Base-by-base conservation (phyloP, 2,888 invertebrate genomes). In the Cistogaster globosa region DNA sequence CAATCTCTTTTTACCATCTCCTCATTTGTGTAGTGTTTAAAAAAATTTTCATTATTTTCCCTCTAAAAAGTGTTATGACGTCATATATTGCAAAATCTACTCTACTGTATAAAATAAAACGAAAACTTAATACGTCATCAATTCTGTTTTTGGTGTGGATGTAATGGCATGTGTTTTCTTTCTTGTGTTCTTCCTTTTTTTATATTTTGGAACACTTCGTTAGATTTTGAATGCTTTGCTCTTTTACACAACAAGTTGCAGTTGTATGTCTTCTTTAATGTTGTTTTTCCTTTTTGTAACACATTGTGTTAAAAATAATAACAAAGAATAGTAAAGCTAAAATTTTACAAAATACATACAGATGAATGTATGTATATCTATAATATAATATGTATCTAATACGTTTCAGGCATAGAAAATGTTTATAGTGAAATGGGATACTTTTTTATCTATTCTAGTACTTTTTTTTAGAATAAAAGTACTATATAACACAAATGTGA, bases 201-300 rank as follows among this genome's bases (percentile, higher is more conserved):
- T n/a, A n/a, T n/a, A 20, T 68, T 74, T 68, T 26, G 26, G 32
- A 74, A 78, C 20, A 69, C 51, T 62, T 12, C 38, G 38, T 20
- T 48, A 36, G 11, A 38, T 51, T 68, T 51, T 72, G 11, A 36
- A 26, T 5, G 20, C 0, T 22, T 18, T 38, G 63, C 75, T 67
- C 51, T 74, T 74, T 78, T 45, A 72, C 22, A 74, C 85, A 85
- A 85, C 85, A 85, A 85, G 85, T 85, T 82, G 85, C 85, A 85
- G 85, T 85, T 85, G 82, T 85, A 81, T 75, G 78, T 82, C 62
- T 82, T 82, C 82, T 58, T 67, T 26, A 14, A 63, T n/a, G 11
- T 9, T 65, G 20, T 48, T 42, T 11, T 69, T 78, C n/a, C n/a
- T n/a, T n/a, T 5, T 53, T 42, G 12, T 60, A 32, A 8, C 32